Percentiles rank a stretch among this genome's conserved stretches.
phyloP scores from a whole-genome alignment of 1,140 invertebrate species.

The Branchinecta lindahli region DNA sequence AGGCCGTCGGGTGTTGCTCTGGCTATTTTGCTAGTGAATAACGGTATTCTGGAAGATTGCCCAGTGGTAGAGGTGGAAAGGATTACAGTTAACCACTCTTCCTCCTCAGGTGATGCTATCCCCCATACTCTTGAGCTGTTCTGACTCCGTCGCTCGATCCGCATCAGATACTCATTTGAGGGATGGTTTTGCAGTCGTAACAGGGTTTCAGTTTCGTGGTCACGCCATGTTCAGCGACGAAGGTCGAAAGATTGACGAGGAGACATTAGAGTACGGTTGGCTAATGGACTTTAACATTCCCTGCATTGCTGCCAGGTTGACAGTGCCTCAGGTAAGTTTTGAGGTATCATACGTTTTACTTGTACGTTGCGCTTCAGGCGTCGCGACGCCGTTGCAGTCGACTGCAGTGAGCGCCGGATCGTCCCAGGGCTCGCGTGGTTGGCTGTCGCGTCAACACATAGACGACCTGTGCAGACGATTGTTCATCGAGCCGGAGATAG shows the following conservation, averaged over 20 bases:
- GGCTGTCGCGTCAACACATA: too few species aligned
- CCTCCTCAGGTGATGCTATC: constrained; percentile 49
- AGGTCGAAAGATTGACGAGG: constrained; percentile 70
- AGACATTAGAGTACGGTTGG: constrained; percentile 95
- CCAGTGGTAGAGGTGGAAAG: too few species aligned
- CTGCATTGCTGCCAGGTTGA: constrained; percentile 38
- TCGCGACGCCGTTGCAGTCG: too few species aligned
- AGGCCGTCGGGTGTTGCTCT: too few species aligned
- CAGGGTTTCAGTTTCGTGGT: constrained; percentile 72
- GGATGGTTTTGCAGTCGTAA: constrained; percentile 75
- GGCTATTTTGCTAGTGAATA: too few species aligned
- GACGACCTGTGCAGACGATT: too few species aligned
- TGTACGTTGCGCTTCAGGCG: too few species aligned
- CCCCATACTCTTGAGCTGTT: constrained; percentile 64
- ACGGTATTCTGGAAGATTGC: too few species aligned
- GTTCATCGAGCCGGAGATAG: too few species aligned
- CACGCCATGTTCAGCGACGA: constrained; percentile 95
- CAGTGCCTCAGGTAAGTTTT: constrained; percentile 34
- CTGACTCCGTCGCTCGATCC: constrained; percentile 48
- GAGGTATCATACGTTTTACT: not conserved
- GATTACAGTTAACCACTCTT: not conserved
- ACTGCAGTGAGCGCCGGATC: too few species aligned
- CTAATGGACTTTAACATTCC: constrained; percentile 42
- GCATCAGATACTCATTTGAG: constrained; percentile 56
- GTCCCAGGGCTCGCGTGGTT: too few species aligned